Conservation (phyloP, 2,797 vertebrate species). For the Pangasius djambal region DNA sequence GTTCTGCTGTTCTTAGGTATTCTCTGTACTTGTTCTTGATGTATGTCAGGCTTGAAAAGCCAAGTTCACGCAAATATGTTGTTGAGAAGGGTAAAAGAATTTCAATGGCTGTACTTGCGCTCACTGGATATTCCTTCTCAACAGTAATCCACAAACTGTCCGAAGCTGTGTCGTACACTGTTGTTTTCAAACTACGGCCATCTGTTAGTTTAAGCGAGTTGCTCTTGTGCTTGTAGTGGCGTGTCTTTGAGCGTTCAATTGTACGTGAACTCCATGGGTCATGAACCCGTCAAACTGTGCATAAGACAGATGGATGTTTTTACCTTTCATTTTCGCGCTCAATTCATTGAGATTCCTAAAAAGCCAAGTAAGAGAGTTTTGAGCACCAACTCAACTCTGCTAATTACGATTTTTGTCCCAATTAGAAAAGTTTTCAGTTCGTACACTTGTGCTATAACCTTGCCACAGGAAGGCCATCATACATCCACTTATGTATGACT, state of each 20-base stretch:
- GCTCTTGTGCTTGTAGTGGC: constrained; percentile 34
- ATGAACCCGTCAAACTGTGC: constrained; percentile 37
- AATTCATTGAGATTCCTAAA: constrained; percentile 34
- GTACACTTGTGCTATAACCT: neutral
- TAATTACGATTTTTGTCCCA: neutral
- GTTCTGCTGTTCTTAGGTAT: constrained; percentile 17
- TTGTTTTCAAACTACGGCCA: constrained; percentile 34
- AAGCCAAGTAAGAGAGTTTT: constrained; percentile 34
- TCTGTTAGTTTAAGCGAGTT: constrained; percentile 29
- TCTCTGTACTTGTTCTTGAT: constrained; percentile 30
- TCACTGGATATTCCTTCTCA: constrained; percentile 18
- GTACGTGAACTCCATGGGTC: constrained; percentile 39
- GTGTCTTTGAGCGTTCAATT: constrained; percentile 39
- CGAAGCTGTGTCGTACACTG: constrained; percentile 34
- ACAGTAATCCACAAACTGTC: constrained; percentile 36
- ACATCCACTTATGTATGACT: neutral
- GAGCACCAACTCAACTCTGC: constrained; percentile 3
- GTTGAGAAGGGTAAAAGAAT: constrained; percentile 9
- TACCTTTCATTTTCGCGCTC: constrained; percentile 41
- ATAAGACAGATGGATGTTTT: constrained; percentile 5
- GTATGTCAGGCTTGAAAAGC: constrained; percentile 9
- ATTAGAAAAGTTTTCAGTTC: neutral
- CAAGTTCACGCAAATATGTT: constrained; percentile 31
- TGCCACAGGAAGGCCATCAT: neutral
- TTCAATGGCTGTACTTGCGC: constrained; percentile 21